These are phyloP conservation scores for Abramis brama DNA, from an alignment of 2,113 vertebrate genomes.

Conservation along the genomic window DNA sequence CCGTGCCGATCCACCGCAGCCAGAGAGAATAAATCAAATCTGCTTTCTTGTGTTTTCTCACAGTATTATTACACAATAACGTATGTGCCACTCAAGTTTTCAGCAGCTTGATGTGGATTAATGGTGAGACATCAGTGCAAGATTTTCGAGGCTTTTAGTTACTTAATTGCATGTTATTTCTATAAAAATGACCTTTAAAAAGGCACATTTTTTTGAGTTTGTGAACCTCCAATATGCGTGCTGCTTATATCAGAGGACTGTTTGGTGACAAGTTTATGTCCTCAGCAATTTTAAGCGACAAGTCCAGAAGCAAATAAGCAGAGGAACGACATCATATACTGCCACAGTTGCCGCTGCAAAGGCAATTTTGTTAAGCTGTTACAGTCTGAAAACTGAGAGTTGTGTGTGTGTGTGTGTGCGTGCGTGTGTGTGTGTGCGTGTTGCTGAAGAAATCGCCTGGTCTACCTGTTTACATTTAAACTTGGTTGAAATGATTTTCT, in stretches of 20 bases:
- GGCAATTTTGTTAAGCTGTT: constrained; percentile 58
- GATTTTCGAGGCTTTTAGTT: not conserved
- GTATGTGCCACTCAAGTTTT: constrained; percentile 42
- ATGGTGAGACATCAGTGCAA: not conserved
- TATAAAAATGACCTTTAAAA: not conserved
- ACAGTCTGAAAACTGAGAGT: constrained; percentile 42
- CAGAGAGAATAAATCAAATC: constrained; percentile 24
- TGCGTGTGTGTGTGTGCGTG: constrained; percentile 3
- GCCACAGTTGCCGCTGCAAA: not conserved
- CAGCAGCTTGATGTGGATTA: constrained; percentile 5
- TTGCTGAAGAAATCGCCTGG: constrained; percentile 63
- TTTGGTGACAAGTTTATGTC: not conserved
- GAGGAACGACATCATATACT: not conserved
- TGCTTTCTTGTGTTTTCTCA: constrained; percentile 24
- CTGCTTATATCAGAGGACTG: not conserved
- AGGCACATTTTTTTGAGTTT: not conserved
- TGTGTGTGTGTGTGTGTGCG: not conserved
- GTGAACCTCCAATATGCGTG: not conserved
- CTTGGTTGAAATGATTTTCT: constrained; percentile 56
- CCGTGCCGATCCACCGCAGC: not conserved
- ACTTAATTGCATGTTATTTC: not conserved
- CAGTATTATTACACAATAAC: constrained; percentile 20
- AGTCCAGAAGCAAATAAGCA: constrained; percentile 20
- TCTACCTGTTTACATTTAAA: constrained; percentile 66
- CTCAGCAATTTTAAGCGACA: not conserved